phyloP scores from a whole-genome alignment of 2,888 invertebrate species.

The Blastobasis adustella region DNA sequence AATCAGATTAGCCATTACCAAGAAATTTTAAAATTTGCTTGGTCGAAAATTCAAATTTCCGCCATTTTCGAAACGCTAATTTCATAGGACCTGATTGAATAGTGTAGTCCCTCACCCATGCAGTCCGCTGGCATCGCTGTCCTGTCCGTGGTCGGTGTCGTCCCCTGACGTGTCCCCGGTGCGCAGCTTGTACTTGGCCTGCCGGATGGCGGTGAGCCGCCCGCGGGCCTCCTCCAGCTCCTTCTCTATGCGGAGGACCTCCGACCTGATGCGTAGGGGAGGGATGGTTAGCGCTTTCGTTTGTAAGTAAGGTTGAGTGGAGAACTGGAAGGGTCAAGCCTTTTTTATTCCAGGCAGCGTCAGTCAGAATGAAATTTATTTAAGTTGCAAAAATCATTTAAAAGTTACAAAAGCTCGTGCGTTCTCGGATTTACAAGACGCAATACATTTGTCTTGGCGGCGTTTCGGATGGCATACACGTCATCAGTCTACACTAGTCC shows the following conservation, averaged over 20 bases:
- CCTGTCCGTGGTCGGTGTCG: slow-evolving; percentile 74
- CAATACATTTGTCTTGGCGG: too few species aligned
- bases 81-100: neutral
- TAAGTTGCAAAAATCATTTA: too few species aligned
- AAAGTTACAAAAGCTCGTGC: too few species aligned
- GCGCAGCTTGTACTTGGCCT: slow-evolving; percentile 90
- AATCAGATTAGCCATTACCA: too few species aligned
- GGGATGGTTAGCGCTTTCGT: neutral
- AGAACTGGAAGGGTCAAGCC: neutral
- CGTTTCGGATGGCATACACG: too few species aligned
- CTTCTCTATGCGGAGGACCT: slow-evolving; percentile 94
- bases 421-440: too few species aligned
- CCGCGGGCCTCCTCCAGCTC: slow-evolving; percentile 95
- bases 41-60: too few species aligned
- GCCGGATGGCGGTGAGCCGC: slow-evolving; percentile 91
- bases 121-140: slow-evolving; percentile 30
- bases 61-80: too few species aligned
- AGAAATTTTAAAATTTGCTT: too few species aligned
- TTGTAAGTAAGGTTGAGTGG: neutral
- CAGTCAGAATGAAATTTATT: too few species aligned
- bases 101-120: slow-evolving; percentile 8
- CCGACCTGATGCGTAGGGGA: slow-evolving; percentile 71
- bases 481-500: too few species aligned
- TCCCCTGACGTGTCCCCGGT: slow-evolving; percentile 78
- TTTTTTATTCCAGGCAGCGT: too few species aligned